Conservation (phyloP, 2,113 vertebrate species). For the Capra hircus region DNA sequence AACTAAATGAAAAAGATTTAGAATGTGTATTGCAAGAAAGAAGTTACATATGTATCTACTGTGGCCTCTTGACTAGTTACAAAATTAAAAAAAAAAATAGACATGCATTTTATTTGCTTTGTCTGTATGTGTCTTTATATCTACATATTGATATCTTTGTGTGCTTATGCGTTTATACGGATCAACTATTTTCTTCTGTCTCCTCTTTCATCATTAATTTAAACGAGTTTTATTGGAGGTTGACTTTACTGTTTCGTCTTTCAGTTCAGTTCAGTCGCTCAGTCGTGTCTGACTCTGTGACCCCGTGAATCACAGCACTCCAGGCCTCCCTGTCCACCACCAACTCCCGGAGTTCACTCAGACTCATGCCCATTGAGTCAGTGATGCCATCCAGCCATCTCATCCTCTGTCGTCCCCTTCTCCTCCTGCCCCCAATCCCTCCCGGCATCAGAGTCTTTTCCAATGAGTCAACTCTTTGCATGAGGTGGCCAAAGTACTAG, state of each 20-base stretch:
- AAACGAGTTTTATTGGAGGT: neutral
- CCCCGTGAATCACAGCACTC: fast-evolving
- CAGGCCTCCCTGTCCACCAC: too few relatives aligned
- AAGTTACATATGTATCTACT: neutral
- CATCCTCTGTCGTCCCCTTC: too few relatives aligned
- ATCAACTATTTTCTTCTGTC: neutral
- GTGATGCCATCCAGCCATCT: too few relatives aligned
- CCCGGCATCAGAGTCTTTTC: too few relatives aligned
- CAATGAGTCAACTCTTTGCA: too few relatives aligned
- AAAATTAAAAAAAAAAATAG: neutral
- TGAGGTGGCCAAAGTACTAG: too few relatives aligned
- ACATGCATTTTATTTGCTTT: neutral
- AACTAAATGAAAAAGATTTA: neutral
- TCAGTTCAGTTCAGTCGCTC: too few relatives aligned
- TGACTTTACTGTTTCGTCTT: neutral
- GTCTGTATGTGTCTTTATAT: neutral
- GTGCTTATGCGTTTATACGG: neutral
- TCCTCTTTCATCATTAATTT: neutral
- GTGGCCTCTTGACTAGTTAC: neutral
- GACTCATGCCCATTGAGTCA: fast-evolving
- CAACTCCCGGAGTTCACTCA: too few relatives aligned
- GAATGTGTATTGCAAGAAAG: neutral
- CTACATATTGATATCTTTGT: neutral
- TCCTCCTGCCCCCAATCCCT: too few relatives aligned
- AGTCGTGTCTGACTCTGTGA: too few relatives aligned